These are phyloP conservation scores for Lagria hirta DNA, from an alignment of 2,888 invertebrate species.

Conservation along the genomic window DNA sequence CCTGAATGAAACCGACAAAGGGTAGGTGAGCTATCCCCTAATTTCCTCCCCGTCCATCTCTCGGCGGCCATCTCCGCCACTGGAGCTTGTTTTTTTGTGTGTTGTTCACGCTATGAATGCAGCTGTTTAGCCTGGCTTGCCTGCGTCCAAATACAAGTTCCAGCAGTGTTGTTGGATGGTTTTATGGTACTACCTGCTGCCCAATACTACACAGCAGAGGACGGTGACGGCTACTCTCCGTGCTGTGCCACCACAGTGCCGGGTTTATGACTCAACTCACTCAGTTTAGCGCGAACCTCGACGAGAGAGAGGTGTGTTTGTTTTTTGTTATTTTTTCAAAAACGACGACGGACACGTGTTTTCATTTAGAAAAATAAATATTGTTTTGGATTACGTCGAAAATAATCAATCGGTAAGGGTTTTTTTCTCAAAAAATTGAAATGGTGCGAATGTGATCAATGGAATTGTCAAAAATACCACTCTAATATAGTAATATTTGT, in stretches of 20 bases:
- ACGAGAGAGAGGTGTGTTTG: constrained; percentile 7
- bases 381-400: constrained; percentile 6
- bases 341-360: constrained; percentile 17
- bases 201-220: too few species aligned
- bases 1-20: too few species aligned
- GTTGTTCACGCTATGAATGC: constrained; percentile 15
- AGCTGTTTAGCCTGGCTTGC: constrained; percentile 15
- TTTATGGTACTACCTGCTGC: constrained; percentile 20
- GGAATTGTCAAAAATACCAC: too few species aligned
- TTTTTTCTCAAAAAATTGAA: too few species aligned
- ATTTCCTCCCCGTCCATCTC: too few species aligned
- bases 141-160: constrained; percentile 19
- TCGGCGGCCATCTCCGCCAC: too few species aligned
- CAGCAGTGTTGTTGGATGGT: constrained; percentile 15
- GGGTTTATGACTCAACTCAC: constrained; percentile 16
- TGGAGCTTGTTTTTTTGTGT: too few species aligned
- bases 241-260: constrained; percentile 20
- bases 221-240: too few species aligned
- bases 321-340: background rate
- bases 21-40: too few species aligned
- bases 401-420: constrained; percentile 6
- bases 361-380: background rate
- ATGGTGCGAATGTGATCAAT: too few species aligned
- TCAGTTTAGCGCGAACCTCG: constrained; percentile 10
- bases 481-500: too few species aligned